Base-by-base conservation (phyloP, 2,113 vertebrate species). In the Axis porcinus region DNA sequence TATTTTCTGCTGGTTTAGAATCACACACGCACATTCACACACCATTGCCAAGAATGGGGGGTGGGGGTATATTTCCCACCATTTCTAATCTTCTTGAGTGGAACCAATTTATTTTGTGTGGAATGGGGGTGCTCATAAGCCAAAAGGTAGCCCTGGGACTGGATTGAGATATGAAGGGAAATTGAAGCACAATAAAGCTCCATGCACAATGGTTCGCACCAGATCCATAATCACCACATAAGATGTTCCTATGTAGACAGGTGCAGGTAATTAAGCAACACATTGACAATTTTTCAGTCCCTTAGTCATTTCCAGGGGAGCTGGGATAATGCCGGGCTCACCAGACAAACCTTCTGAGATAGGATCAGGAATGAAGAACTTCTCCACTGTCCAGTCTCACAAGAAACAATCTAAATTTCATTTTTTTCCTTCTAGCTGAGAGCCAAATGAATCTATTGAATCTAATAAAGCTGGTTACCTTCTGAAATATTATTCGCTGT, bases 31-130 rank as follows among this genome's bases (percentile, higher is more conserved):
- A 91, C 11, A 60, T 43, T 76, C 4, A 55, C 13, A 55, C 15
- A 33, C 54, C 9, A 17, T 87, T 98, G 97, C 97, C 97, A 98
- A 96, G 60, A 95, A 95, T 64, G 74, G 88, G 76, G 17, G 90
- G 67, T 57, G 93, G 74, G 91, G 89, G 86, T 97, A 79, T 93
- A 92, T 94, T 93, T 98, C 97, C 94, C 85, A 95, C 95, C 94
- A 97, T 97, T 97, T 98, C 94, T 94, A 92, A 93, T 98, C 96
- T 96, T 96, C 96, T 97, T 96, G 96, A 97, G 86, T 94, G 78
- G n/a, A 98, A 96, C 96, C 97, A 95, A 97, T 98, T 98, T 98
- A 96, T 97, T 98, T 97, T 98, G 92, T 94, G 85, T 96, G 97
- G 97, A 98, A 97, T 98, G 70, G 86, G 94, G 97, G 87, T 94